A percentile compares a stretch with the other conserved stretches of the same genome.
These are phyloP conservation scores for Macrophya alboannulata DNA, from an alignment of 2,888 invertebrate species.

Conservation along the genomic window DNA sequence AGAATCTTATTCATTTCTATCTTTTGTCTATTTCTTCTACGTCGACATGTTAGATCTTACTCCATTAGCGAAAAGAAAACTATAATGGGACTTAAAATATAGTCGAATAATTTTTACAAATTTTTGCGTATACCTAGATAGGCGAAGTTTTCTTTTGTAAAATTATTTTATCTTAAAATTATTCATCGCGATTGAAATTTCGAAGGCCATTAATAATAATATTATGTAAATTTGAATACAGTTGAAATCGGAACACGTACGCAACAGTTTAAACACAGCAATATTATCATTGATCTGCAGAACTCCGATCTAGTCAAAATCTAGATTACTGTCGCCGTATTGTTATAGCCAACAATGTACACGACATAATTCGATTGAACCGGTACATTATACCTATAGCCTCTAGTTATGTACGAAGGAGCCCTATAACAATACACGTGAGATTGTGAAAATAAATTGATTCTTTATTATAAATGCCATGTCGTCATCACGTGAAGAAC, in stretches of 20 bases:
- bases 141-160: not conserved
- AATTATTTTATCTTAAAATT: not conserved
- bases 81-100: not conserved
- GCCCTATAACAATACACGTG: not conserved
- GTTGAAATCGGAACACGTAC: slow-evolving; percentile 34
- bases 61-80: not conserved
- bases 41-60: no score
- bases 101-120: not conserved
- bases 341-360: slow-evolving; percentile 29
- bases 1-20: no score
- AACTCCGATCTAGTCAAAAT: not conserved
- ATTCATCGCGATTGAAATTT: not conserved
- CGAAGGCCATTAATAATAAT: slow-evolving; percentile 19
- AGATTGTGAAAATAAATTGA: not conserved
- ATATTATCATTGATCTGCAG: slow-evolving; percentile 28
- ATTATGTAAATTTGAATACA: slow-evolving; percentile 42
- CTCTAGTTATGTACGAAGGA: not conserved
- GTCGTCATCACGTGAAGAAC: not conserved
- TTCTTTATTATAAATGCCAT: not conserved
- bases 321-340: slow-evolving; percentile 8
- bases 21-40: not conserved
- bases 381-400: not conserved
- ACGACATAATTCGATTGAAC: slow-evolving; percentile 4
- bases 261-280: not conserved
- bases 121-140: slow-evolving; percentile 12